Evolutionary conservation across 2,113 vertebrate species (phyloP).

Genomic region (Semnornis frantzii): DNA sequence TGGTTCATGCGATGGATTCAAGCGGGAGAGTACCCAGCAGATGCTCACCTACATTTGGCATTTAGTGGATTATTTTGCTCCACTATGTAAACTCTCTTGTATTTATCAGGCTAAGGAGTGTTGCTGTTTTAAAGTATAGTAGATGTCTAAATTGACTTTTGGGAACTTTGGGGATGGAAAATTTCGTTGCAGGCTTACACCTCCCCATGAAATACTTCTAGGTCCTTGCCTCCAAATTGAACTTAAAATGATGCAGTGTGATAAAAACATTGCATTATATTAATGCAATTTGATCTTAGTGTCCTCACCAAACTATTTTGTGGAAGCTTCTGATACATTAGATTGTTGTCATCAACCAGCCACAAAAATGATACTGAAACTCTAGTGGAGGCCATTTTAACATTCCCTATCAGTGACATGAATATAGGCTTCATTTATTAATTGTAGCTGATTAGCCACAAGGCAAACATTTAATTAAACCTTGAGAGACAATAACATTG

Average conservation of each 20-base stretch:
- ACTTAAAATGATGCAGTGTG: neutral
- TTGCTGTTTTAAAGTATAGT: neutral
- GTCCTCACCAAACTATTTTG: neutral
- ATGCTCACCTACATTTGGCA: neutral
- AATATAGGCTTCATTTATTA: conserved; percentile 75
- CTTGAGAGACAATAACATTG: conserved; percentile 77
- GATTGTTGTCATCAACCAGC: neutral
- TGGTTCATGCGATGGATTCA: neutral
- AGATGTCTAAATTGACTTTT: neutral
- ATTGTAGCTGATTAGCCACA: conserved; percentile 80
- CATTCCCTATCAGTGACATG: conserved; percentile 42
- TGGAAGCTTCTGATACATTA: neutral
- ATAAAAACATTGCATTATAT: neutral
- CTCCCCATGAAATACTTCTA: neutral
- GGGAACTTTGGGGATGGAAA: neutral
- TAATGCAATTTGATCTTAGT: neutral
- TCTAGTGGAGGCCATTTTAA: conserved; percentile 44
- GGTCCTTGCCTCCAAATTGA: neutral
- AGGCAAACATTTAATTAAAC: conserved; percentile 85
- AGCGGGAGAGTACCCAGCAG: neutral
- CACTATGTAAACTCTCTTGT: neutral
- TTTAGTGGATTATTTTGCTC: neutral
- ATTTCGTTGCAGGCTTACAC: neutral
- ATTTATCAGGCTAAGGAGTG: neutral
- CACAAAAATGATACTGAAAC: conserved; percentile 21